Evolutionary conservation across 2,888 invertebrate species (phyloP), one percentile per base, ranked within the genome.

Genomic region (Harpalus rufipes): DNA sequence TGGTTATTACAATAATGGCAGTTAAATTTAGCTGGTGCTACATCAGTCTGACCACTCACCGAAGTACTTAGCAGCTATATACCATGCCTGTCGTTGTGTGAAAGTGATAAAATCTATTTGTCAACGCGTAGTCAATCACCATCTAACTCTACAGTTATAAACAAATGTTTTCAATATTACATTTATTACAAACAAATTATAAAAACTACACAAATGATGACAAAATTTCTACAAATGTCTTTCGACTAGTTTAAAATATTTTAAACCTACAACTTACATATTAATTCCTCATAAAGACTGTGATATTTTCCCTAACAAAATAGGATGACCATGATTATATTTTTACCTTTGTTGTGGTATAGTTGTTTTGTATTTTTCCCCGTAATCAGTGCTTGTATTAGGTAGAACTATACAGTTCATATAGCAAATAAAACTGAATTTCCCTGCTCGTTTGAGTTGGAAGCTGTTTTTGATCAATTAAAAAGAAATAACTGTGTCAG

Each of bases 1-100:
- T 25, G 59, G 84, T 78, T 84, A 76, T 84, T 84, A 84, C 76
- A 51, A 61, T 78, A 84, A 84, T 84, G 84, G 84, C 78, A 51
- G 65, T 84, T 84, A 78, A 63, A 63, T 84, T 78, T 74, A 78
- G 80, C 41, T 80, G 61, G n/a, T 56, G 21, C 16, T 80, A 78
- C 78, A 78, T 74, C 25, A 18, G 74, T 12, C 18, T 18, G 18
- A 65, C 68, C 68, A 68, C 68, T 68, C 68, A 14, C 39, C 4
- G 44, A 16, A 18, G 72, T 74, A 44, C 44, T 74, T 74, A 74
- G 44, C 44, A 18, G 44, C 16, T 21, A 39, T 39, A 32, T 39
- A 32, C 14, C 6, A 32, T 39, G n/a, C 14, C 6, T 21, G 16
- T 7, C 25, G 72, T 44, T 44, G 18, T 44, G n/a, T 14, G 72